Conservation (phyloP, 2,113 vertebrate genomes). For the Oreamnos americanus region DNA sequence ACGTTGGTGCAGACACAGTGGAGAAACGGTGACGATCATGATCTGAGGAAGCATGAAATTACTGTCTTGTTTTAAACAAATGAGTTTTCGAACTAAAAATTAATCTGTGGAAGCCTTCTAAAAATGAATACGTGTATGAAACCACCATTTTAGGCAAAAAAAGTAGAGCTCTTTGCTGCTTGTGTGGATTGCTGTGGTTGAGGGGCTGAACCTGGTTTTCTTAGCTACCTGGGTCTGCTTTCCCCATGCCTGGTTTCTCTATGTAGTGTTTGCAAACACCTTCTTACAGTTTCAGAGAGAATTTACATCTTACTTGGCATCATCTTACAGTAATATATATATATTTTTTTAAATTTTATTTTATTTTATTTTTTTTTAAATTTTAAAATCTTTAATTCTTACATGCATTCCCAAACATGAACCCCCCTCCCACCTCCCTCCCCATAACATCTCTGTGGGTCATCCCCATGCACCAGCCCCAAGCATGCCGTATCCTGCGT, state of each 20-base stretch:
- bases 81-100: not conserved
- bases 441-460: too few relatives aligned
- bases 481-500: too few relatives aligned
- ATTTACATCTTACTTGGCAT: not conserved
- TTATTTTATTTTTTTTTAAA: too few relatives aligned
- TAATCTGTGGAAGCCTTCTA: not conserved
- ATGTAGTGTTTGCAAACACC: not conserved
- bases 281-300: not conserved
- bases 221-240: not conserved
- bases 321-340: not conserved
- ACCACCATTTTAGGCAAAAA: not conserved
- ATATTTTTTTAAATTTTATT: too few relatives aligned
- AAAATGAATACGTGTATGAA: not conserved
- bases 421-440: too few relatives aligned
- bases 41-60: not conserved
- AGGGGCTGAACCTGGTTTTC: not conserved
- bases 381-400: too few relatives aligned
- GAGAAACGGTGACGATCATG: not conserved
- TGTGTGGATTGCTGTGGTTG: not conserved
- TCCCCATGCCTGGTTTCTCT: not conserved
- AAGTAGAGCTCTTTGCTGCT: not conserved
- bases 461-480: too few relatives aligned
- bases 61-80: constrained; percentile 7
- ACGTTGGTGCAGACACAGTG: not conserved
- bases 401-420: too few relatives aligned